Evolutionary conservation across 2,797 vertebrate genomes (phyloP), one percentile per base, ranked within the genome.

Genomic region (Psittacula derbiana): DNA sequence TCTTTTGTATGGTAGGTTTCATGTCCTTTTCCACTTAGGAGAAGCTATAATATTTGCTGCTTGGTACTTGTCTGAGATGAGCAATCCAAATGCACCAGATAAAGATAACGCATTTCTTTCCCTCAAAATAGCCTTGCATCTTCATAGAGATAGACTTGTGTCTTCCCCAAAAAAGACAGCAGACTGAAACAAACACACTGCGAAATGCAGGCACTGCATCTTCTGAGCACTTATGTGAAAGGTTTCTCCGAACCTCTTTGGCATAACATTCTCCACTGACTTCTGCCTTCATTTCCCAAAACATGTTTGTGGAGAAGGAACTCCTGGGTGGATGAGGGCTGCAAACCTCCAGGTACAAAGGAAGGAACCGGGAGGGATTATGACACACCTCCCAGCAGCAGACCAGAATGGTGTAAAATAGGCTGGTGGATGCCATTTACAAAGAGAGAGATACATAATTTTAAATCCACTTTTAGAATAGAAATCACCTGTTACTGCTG

Each of bases 301-400:
- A 74, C 0, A 0, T 4, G 21, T 49, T 67, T 73, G 55, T 8
- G 20, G 28, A 38, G 47, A 43, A 79, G 53, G 7, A 81, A 66
- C 19, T 57, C 31, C 4, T 11, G 28, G 76, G 15, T 20, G 8
- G 33, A 69, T 12, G 8, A 74, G 21, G 10, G 12, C 31, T 81
- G 50, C 21, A 73, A 67, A 61, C 8, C 23, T 88, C 28, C 38
- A 57, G 24, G 16, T 27, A n/a, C 8, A 21, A 55, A 21, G 7
- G n/a, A 79, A 81, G 24, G 7, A 80, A 24, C 6, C 1, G 0
- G 5, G 10, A 14, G 28, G 31, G 5, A 88, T 43, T 24, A 43
- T 8, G 9, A 52, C 20, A 49, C 13, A 21, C 0, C 1, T 2
- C 1, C 2, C 60, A 60, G 17, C 14, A 40, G 31, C 19, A 91